Evolutionary conservation across 1,140 invertebrate species (phyloP), one percentile per base, ranked within the genome.

Genomic region (Macrobrachium rosenbergii): DNA sequence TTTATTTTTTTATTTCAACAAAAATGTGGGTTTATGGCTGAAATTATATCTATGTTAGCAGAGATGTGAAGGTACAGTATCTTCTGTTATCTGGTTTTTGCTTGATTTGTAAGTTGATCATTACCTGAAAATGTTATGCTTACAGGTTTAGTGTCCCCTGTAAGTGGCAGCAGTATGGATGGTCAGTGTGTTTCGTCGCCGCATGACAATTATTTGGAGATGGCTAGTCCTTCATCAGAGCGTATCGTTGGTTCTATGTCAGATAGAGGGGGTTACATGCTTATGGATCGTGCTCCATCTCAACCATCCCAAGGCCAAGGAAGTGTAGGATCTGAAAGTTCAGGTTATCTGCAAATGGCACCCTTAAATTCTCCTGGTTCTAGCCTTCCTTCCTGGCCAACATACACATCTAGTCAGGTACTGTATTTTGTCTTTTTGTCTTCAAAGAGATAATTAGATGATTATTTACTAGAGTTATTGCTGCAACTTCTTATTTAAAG

Each of bases 401-500:
- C 85, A 75, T 72, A 87, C 64, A 52, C 69, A 37, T 87, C 77
- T 87, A 81, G 85, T 87, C 85, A 87, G 85, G 85, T 87, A 73
- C n/a, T 52, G 59, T 12, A 69, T 6, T 43, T 37, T 28, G 21
- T 73, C 16, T 23, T 37, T 73, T 37, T 73, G 17, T 73, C 28
- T 73, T 37, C 28, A 23, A 37, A 73, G 11, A 28, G 17, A 73
- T 28, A 73, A 37, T 37, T 72, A 7, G 21, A 72, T n/a, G 3
- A 12, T 23, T 72, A 72, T 72, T 23, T 72, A 72, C 3, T 37
- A 37, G 28, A 37, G 28, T 37, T 37, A 37, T 37, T 37, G 28
- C 28, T 37, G 28, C 1, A 37, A 3, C 28, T 37, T 37, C 28
- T 37, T 37, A 37, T 37, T 37, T 37, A 3, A 37, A 37, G 28